A percentile compares a stretch with the other conserved stretches of the same genome.
phyloP scores from a whole-genome alignment of 1,140 invertebrate genomes.

The Drosophila santomea region DNA sequence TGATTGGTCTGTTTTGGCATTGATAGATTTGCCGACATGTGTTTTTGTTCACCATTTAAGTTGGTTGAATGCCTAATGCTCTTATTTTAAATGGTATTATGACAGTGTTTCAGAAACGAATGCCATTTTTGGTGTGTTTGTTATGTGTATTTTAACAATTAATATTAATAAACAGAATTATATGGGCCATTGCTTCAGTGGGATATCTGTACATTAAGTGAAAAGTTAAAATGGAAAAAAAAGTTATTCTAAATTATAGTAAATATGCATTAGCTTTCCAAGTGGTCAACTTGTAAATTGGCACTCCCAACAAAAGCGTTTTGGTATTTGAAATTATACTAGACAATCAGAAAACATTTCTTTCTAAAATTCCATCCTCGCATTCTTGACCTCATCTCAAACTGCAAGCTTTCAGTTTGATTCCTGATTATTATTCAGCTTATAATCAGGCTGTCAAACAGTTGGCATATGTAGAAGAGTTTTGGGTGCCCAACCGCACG shows the following conservation, averaged over 20 bases:
- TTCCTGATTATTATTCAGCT: slow-evolving; percentile 37
- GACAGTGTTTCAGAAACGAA: neutral
- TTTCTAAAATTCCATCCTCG: neutral
- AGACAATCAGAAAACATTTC: neutral
- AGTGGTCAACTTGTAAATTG: neutral
- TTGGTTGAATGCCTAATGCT: slow-evolving; percentile 7
- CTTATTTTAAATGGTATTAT: neutral
- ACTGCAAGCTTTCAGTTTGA: slow-evolving; percentile 34
- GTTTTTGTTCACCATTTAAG: slow-evolving; percentile 6
- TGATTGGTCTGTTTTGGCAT: slow-evolving; percentile 29
- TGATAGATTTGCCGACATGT: slow-evolving; percentile 21
- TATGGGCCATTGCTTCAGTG: neutral
- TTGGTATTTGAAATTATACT: slow-evolving; percentile 6
- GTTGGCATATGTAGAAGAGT: slow-evolving; percentile 29
- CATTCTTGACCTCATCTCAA: slow-evolving; percentile 1
- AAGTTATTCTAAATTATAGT: too few relatives aligned
- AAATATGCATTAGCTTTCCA: too few relatives aligned
- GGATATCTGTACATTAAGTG: neutral
- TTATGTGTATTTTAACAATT: too few relatives aligned
- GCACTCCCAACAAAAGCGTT: neutral
- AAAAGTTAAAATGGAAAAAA: neutral
- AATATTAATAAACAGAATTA: neutral
- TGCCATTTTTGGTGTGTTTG: too few relatives aligned
- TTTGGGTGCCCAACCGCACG: slow-evolving; percentile 15
- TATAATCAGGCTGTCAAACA: slow-evolving; percentile 18